phyloP scores from a whole-genome alignment of 2,113 vertebrate species.

The Periophthalmodon schlosseri region DNA sequence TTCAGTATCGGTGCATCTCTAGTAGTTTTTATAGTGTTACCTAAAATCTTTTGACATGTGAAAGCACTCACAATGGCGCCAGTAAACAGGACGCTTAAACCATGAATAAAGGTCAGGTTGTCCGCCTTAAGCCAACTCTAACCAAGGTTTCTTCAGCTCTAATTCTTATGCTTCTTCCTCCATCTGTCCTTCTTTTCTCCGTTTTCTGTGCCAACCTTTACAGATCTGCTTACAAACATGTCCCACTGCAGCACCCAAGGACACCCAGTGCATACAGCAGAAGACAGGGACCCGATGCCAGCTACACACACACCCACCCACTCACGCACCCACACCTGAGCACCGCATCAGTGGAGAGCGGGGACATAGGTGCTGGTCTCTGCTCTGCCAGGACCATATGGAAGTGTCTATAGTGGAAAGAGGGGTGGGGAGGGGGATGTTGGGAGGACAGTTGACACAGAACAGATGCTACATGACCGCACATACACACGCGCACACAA shows the following conservation, averaged over 20 bases:
- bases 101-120: neutral
- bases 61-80: too few relatives aligned
- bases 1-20: too few relatives aligned
- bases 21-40: neutral
- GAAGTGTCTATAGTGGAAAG: slow-evolving; percentile 23
- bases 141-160: slow-evolving; percentile 4
- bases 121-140: neutral
- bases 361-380: slow-evolving; percentile 19
- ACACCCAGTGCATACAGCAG: slow-evolving; percentile 39
- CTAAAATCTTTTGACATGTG: too few relatives aligned
- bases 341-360: neutral
- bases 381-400: slow-evolving; percentile 49
- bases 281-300: neutral
- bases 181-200: slow-evolving; percentile 7
- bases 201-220: slow-evolving; percentile 36
- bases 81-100: too few relatives aligned
- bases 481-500: neutral
- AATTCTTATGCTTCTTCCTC: slow-evolving; percentile 9
- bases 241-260: slow-evolving; percentile 67
- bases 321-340: slow-evolving; percentile 4
- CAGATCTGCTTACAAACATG: slow-evolving; percentile 50
- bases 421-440: slow-evolving; percentile 12
- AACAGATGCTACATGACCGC: slow-evolving; percentile 51
- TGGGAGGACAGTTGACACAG: slow-evolving; percentile 46
- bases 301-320: neutral